Evolutionary conservation across 2,113 vertebrate species (phyloP), one percentile per base, ranked within the genome.

Genomic region (Microtus pennsylvanicus): DNA sequence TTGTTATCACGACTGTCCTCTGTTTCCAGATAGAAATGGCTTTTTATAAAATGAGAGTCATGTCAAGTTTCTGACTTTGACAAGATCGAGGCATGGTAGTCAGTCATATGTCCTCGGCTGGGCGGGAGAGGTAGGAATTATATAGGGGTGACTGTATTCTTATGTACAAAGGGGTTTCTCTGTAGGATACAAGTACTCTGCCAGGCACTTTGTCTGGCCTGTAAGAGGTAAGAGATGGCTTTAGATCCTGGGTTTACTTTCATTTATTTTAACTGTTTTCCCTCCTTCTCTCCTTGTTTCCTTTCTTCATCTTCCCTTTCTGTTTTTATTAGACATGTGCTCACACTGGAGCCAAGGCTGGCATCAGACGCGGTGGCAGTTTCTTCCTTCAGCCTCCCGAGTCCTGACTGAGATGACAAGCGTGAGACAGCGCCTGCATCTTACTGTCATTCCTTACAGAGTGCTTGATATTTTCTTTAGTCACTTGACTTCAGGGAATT

Each of bases 161-260:
- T 81, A 50, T 13, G 19, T 42, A 1, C 28, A 26, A 45, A 80
- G 65, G 19, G 30, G 10, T 28, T 22, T 38, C 8, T 17, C n/a
- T 69, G 19, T 33, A 1, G 9, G 3, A 2, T 3, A 21, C 58
- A 0, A 5, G 11, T 3, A 26, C 7, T 5, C 63, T 10, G 33
- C 58, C 61, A 0, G 9, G 90, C 24, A 3, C 10, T 45, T 75
- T 24, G 81, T 33, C 30, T 69, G 28, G 28, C 63, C 86, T 30
- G 4, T n/a, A n/a, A n/a, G 30, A 12, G 7, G 2, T n/a, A 38
- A 38, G 33, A 24, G 3, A 38, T 38, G 67, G 13, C 52, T 14
- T 78, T 22, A 24, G 42, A 86, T 67, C 13, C 24, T 33, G 65
- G 75, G 35, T 35, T 87, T 77, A 30, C 50, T 88, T 76, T 77